Conservation (phyloP, 2,888 invertebrate species). For the Plagiodera versicolora region DNA sequence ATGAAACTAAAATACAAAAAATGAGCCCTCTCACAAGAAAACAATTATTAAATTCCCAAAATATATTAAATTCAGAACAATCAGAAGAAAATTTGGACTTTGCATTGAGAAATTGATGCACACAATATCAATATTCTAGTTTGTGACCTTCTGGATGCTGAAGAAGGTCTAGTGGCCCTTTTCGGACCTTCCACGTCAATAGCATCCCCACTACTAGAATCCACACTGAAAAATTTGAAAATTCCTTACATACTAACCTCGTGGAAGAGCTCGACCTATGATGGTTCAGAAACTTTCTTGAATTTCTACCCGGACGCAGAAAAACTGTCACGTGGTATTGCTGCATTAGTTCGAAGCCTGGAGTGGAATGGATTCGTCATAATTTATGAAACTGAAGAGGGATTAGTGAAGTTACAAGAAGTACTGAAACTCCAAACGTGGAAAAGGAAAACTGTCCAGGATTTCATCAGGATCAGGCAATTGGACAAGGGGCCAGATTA, state of each 20-base stretch:
- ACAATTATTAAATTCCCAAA: no score
- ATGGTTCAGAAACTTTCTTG: slow-evolving; percentile 56
- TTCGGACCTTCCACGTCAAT: slow-evolving; percentile 74
- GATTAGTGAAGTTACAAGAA: slow-evolving; percentile 76
- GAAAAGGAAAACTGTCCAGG: slow-evolving; percentile 27
- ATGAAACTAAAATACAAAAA: no score
- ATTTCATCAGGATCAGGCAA: slow-evolving; percentile 36
- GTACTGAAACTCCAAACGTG: slow-evolving; percentile 62
- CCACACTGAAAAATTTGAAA: slow-evolving; percentile 80
- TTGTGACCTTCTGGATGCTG: slow-evolving; percentile 57
- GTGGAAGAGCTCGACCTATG: slow-evolving; percentile 66
- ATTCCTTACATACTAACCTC: slow-evolving; percentile 81
- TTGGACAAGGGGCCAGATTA: slow-evolving; percentile 39
- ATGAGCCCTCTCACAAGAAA: no score
- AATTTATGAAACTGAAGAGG: slow-evolving; percentile 76
- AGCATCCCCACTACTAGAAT: slow-evolving; percentile 71
- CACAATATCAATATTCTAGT: slow-evolving; percentile 55
- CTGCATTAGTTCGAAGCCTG: slow-evolving; percentile 67
- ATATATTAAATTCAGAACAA: no score
- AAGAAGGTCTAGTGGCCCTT: slow-evolving; percentile 72
- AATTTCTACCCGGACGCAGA: slow-evolving; percentile 51
- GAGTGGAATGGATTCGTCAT: slow-evolving; percentile 78
- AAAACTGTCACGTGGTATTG: slow-evolving; percentile 65
- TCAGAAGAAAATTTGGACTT: no score
- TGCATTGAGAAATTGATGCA: no score